Percentiles rank a stretch among this genome's conserved stretches.
Conservation (phyloP, 2,113 vertebrate genomes). For the Triplophysa rosa region DNA sequence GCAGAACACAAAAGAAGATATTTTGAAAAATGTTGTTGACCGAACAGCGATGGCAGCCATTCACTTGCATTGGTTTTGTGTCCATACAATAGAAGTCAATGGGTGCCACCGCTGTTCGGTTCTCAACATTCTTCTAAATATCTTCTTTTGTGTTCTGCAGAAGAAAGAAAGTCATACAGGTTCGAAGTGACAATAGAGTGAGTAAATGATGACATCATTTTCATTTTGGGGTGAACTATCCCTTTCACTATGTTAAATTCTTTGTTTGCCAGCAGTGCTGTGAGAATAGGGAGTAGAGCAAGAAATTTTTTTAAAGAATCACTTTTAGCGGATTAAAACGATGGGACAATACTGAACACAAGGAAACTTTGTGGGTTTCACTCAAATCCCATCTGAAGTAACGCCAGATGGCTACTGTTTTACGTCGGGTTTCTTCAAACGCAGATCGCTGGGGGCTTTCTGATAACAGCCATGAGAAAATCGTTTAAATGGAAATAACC, state of each 20-base stretch:
- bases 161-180: too few species aligned
- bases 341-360: neutral
- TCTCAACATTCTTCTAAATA: too few species aligned
- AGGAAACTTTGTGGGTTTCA: conserved; percentile 1
- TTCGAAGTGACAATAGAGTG: too few species aligned
- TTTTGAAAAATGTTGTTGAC: too few species aligned
- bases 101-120: too few species aligned
- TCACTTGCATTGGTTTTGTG: too few species aligned
- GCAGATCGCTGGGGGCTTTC: neutral
- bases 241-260: neutral
- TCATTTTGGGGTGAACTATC: too few species aligned
- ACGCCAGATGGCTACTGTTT: conserved; percentile 16
- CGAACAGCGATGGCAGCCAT: too few species aligned
- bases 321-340: neutral
- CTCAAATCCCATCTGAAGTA: conserved; percentile 9
- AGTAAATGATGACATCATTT: too few species aligned
- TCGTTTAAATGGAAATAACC: neutral
- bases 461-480: conserved; percentile 12
- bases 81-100: too few species aligned
- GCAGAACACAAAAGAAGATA: too few species aligned
- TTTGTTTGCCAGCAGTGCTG: neutral
- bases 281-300: neutral
- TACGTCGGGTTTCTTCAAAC: conserved; percentile 8
- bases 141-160: too few species aligned
- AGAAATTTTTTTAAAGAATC: neutral